A percentile compares a stretch with the other conserved stretches of the same genome.
Evolutionary conservation across 2,888 invertebrate genomes (phyloP).

Genomic region (Proisotoma minuta): DNA sequence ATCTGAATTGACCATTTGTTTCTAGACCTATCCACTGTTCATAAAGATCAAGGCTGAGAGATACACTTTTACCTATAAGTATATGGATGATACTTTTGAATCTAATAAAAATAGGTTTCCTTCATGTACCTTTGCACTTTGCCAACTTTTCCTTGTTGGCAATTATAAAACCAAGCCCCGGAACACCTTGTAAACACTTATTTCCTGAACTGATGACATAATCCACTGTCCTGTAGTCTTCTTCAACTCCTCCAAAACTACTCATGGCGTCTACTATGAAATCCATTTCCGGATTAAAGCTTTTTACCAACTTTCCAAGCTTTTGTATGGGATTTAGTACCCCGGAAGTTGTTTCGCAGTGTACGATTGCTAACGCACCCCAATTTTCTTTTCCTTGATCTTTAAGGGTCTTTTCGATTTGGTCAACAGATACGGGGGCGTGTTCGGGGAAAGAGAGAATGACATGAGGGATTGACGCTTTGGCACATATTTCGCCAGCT

Average conservation of each 20-base stretch:
- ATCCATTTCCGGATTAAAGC: constrained; percentile 2
- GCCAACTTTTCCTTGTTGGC: constrained; percentile 49
- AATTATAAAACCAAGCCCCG: constrained; percentile 54
- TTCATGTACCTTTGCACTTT: constrained; percentile 50
- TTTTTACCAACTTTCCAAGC: constrained; percentile 48
- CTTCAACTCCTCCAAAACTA: constrained; percentile 53
- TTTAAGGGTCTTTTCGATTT: constrained; percentile 45
- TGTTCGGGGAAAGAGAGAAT: constrained; percentile 51
- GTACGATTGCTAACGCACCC: constrained; percentile 52
- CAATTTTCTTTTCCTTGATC: constrained; percentile 48
- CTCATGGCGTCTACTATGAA: constrained; percentile 56
- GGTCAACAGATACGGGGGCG: constrained; percentile 47
- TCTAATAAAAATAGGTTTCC: not conserved
- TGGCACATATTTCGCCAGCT: constrained; percentile 52
- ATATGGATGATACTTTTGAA: not conserved
- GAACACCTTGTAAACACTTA: constrained; percentile 54
- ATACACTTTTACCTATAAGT: constrained; percentile 50
- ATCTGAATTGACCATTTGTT: constrained; percentile 53
- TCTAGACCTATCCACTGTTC: constrained; percentile 53
- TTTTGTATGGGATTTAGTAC: constrained; percentile 52
- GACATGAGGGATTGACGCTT: constrained; percentile 49
- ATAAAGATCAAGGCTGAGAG: constrained; percentile 52
- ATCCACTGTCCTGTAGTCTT: constrained; percentile 51
- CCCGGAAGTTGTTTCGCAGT: constrained; percentile 55
- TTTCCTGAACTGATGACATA: constrained; percentile 54